Conservation (phyloP, 2,797 vertebrate species). For the Sebastes jordani region DNA sequence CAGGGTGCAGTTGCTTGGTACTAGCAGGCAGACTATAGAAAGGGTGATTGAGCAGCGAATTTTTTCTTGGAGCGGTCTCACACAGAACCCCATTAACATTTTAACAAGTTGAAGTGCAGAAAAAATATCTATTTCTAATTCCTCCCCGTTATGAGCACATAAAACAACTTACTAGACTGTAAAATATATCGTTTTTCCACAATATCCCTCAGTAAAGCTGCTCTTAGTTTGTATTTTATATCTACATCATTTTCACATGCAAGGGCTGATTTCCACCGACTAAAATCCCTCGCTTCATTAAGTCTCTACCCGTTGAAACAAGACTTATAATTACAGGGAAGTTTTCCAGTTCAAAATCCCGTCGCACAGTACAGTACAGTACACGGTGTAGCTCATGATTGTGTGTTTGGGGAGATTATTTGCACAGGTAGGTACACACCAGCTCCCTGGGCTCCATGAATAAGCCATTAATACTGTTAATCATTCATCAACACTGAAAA, state of each 20-base stretch:
- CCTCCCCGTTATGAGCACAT: not conserved
- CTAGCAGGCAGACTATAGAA: slow-evolving; percentile 19
- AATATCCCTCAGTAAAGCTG: not conserved
- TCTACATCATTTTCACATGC: not conserved
- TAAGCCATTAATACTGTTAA: slow-evolving; percentile 38
- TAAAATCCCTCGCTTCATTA: not conserved
- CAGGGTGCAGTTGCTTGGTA: slow-evolving; percentile 34
- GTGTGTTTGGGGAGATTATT: slow-evolving; percentile 15
- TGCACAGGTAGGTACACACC: slow-evolving; percentile 5
- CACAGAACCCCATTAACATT: not conserved
- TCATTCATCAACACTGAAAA: slow-evolving; percentile 44
- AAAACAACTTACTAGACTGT: not conserved
- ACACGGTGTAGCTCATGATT: not conserved
- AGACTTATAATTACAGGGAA: not conserved
- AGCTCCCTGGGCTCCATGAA: not conserved
- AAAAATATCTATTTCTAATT: not conserved
- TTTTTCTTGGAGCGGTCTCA: not conserved
- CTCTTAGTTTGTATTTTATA: not conserved
- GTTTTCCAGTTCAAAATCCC: slow-evolving; percentile 8
- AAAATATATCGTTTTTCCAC: not conserved
- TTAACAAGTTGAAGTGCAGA: not conserved
- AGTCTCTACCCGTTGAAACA: not conserved
- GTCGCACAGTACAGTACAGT: not conserved
- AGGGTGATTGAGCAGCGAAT: not conserved
- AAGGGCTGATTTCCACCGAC: not conserved